Conservation (phyloP, 1,140 invertebrate species). For the Branchinecta lindahli region DNA sequence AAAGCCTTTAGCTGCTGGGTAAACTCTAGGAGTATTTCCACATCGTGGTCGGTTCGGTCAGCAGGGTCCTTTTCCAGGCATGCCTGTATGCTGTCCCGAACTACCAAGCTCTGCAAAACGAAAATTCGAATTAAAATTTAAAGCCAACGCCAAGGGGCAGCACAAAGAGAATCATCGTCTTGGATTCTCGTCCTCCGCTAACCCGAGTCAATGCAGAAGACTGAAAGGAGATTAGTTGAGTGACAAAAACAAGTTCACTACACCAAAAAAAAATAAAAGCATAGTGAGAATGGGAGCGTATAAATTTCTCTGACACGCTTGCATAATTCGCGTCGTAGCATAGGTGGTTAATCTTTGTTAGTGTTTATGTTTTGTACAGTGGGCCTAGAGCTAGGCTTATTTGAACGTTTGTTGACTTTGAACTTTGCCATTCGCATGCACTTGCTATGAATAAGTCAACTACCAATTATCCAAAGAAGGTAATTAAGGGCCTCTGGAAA, state of each 20-base stretch:
- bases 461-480: too few relatives aligned
- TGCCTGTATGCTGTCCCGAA: conserved; percentile 85
- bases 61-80: conserved; percentile 92
- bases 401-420: too few relatives aligned
- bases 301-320: background rate
- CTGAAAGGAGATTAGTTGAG: background rate
- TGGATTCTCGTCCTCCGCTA: background rate
- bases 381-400: too few relatives aligned
- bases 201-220: too few relatives aligned
- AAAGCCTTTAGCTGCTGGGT: conserved; percentile 92
- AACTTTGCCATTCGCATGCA: too few relatives aligned
- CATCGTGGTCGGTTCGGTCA: conserved; percentile 83
- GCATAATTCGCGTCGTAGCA: too few relatives aligned
- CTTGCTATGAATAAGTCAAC: too few relatives aligned
- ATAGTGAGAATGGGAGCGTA: background rate
- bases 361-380: too few relatives aligned
- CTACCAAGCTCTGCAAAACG: conserved; percentile 55
- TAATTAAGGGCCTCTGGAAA: too few relatives aligned
- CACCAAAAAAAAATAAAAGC: background rate
- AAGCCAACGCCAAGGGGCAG: background rate
- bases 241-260: background rate
- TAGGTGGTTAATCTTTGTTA: too few relatives aligned
- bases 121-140: conserved; percentile 18
- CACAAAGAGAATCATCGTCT: background rate
- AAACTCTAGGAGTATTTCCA: conserved; percentile 87